phyloP scores from a whole-genome alignment of 2,888 invertebrate genomes.

The Drosophila acutilabella region DNA sequence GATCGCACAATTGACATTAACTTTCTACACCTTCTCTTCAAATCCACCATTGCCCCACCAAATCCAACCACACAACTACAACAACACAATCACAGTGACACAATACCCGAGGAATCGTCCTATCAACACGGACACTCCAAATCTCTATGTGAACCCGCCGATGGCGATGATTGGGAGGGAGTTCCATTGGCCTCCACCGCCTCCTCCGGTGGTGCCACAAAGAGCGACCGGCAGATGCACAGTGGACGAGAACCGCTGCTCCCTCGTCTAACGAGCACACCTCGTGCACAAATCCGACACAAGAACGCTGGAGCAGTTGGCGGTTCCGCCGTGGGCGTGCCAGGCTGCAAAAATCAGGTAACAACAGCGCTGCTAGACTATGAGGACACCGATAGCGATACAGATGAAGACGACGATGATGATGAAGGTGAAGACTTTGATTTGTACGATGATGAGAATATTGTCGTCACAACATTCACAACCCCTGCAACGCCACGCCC shows the following conservation, averaged over 20 bases:
- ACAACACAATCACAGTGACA: conserved; percentile 85
- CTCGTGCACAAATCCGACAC: conserved; percentile 87
- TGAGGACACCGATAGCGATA: conserved; percentile 85
- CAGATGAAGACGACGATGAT: conserved; percentile 82
- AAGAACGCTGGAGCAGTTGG: conserved; percentile 83
- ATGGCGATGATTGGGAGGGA: conserved; percentile 85
- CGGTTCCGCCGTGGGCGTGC: conserved; percentile 54
- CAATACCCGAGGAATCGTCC: conserved; percentile 90
- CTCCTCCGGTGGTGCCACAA: conserved; percentile 69
- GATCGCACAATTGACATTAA: conserved; percentile 69
- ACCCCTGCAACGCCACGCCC: conserved; percentile 59
- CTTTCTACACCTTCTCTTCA: conserved; percentile 78
- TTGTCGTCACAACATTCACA: conserved; percentile 83
- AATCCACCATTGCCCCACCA: conserved; percentile 66
- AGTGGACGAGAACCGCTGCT: conserved; percentile 86
- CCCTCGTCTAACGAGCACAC: conserved; percentile 87
- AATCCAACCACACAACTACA: conserved; percentile 40
- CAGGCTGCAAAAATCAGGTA: conserved; percentile 86
- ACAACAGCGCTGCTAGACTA: conserved; percentile 87
- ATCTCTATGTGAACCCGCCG: conserved; percentile 87
- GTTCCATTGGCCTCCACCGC: conserved; percentile 80
- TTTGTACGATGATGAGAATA: conserved; percentile 84
- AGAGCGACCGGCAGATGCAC: conserved; percentile 64
- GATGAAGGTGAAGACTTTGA: conserved; percentile 85
- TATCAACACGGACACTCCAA: conserved; percentile 86